Evolutionary conservation across 2,113 vertebrate genomes (phyloP).

Genomic region (Nothocercus julius): DNA sequence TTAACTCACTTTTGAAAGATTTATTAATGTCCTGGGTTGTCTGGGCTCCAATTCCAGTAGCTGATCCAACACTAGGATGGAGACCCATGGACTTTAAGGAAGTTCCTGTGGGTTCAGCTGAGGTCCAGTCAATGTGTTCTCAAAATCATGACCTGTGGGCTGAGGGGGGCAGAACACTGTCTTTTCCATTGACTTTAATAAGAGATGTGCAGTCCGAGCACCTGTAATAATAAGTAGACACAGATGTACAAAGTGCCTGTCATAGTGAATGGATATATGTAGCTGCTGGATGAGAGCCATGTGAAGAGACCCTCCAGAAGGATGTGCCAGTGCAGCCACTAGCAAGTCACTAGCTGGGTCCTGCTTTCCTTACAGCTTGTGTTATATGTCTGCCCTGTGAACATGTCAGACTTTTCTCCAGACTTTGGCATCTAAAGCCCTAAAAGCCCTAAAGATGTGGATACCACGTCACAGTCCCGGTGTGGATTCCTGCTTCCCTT

Average conservation of each 20-base stretch:
- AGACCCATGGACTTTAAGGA: background rate
- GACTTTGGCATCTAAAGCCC: background rate
- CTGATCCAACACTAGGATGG: background rate
- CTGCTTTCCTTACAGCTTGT: background rate
- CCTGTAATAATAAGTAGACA: background rate
- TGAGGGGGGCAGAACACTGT: background rate
- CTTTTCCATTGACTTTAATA: background rate
- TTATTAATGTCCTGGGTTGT: background rate
- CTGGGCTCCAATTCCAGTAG: no score
- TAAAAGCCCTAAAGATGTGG: background rate
- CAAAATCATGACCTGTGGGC: background rate
- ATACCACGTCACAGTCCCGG: background rate
- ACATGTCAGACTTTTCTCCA: background rate
- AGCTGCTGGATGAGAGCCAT: background rate
- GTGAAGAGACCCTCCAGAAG: background rate
- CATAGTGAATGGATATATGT: background rate
- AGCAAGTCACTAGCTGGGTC: background rate
- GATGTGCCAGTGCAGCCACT: background rate
- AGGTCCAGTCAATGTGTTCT: background rate
- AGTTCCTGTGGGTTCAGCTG: background rate
- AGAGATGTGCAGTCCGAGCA: background rate
- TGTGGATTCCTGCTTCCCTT: background rate
- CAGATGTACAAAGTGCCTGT: background rate
- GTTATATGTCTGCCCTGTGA: background rate
- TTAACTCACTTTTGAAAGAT: background rate